Evolutionary conservation across 2,797 vertebrate species (phyloP), one percentile per base, ranked within the genome.

Genomic region (Pangasius krempfi): DNA sequence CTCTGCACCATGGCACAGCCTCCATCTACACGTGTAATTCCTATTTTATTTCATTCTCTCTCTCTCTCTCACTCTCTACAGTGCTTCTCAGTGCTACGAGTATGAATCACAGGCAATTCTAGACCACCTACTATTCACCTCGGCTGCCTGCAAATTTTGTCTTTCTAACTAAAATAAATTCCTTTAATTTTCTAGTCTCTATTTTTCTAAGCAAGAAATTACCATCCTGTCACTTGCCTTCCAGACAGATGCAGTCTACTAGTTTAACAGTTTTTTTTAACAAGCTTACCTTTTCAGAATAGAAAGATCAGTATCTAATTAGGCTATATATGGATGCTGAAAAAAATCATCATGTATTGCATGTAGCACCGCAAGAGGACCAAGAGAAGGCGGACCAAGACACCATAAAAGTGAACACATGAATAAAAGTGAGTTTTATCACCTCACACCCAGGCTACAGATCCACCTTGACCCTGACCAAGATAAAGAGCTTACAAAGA

Each of bases 261-360:
- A 60, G 80, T 60, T 82, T 62, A 62, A 64, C 27, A 62, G 27
- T 22, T 12, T 30, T n/a, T 81, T 37, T 27, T 50, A n/a, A 50
- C 44, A 80, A 58, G 7, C 33, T 82, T 82, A 62, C 37, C 54
- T 82, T 37, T 40, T 6, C 37, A 33, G 18, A 83, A 64, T 22
- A 81, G 2, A 22, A 64, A 16, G 27, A 64, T 83, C 81, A 83
- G 58, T n/a, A 40, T 83, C 2, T 64, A 83, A 83, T 62, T 62
- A 64, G 37, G 56, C 33, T 62, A 27, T 6, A 60, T 62, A 44
- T 62, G 25, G 56, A 44, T 12, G 25, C 52, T 33, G 79, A 22
- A 14, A 37, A 33, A 37, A 33, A 33, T 18, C 9, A 1, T 1
- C 44, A 78, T 13, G 47, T 78, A 78, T 4, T 27, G 25, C 10